These are phyloP conservation scores for Cygnus atratus DNA, from an alignment of 2,113 vertebrate species.

Conservation along the genomic window DNA sequence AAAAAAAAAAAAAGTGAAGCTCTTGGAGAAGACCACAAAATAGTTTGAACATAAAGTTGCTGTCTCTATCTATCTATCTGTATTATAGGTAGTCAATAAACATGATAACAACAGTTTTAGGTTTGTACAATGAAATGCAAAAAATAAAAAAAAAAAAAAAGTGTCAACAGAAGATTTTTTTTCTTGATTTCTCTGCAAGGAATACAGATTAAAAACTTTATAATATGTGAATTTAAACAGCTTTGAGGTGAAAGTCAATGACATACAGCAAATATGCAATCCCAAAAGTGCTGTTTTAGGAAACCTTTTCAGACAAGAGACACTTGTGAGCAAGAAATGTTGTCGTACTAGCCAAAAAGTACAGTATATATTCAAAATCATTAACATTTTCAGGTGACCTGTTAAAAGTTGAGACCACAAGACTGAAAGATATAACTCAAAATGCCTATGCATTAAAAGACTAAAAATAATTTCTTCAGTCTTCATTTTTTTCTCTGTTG, in stretches of 20 bases:
- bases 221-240: conserved; percentile 24
- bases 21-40: not conserved
- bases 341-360: not conserved
- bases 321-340: conserved; percentile 46
- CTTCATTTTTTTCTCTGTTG: not conserved
- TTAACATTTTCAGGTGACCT: not conserved
- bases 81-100: not conserved
- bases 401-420: not conserved
- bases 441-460: not conserved
- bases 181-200: not conserved
- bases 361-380: not conserved
- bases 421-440: not conserved
- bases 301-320: conserved; percentile 35
- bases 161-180: not conserved
- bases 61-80: not conserved
- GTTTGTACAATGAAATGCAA: not conserved
- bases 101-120: accelerated
- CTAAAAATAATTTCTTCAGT: not conserved
- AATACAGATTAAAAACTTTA: not conserved
- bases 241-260: conserved; percentile 49
- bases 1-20: not conserved
- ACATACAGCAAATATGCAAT: conserved; percentile 9
- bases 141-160: not conserved
- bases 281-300: conserved; percentile 5
- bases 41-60: not conserved